These are phyloP conservation scores for Carettochelys insculpta DNA, from an alignment of 2,113 vertebrate species.

Conservation along the genomic window DNA sequence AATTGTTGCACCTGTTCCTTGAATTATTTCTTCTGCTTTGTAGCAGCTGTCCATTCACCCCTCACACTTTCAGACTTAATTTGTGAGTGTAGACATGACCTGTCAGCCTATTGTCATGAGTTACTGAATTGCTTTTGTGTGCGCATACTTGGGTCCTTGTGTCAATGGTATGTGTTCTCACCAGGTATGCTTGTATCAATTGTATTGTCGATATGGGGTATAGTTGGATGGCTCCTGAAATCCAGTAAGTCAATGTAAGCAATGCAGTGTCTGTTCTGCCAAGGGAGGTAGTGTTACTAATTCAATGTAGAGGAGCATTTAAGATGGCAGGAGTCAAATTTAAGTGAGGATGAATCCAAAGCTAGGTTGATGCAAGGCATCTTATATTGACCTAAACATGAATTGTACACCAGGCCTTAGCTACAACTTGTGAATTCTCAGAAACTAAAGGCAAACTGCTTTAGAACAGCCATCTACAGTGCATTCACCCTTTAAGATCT, in stretches of 20 bases:
- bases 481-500: neutral
- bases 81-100: neutral
- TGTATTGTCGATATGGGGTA: neutral
- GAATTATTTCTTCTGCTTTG: neutral
- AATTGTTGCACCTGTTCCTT: neutral
- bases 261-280: neutral
- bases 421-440: rapidly evolving
- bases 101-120: neutral
- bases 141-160: neutral
- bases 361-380: neutral
- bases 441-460: neutral
- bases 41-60: neutral
- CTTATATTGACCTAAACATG: neutral
- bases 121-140: neutral
- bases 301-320: neutral
- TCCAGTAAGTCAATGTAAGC: neutral
- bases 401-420: neutral
- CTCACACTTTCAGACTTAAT: neutral
- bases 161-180: neutral
- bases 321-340: neutral
- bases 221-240: neutral
- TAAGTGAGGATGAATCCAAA: neutral
- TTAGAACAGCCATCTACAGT: neutral
- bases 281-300: neutral
- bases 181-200: neutral